phyloP scores from a whole-genome alignment of 2,888 invertebrate species.

The Tetragonisca angustula region DNA sequence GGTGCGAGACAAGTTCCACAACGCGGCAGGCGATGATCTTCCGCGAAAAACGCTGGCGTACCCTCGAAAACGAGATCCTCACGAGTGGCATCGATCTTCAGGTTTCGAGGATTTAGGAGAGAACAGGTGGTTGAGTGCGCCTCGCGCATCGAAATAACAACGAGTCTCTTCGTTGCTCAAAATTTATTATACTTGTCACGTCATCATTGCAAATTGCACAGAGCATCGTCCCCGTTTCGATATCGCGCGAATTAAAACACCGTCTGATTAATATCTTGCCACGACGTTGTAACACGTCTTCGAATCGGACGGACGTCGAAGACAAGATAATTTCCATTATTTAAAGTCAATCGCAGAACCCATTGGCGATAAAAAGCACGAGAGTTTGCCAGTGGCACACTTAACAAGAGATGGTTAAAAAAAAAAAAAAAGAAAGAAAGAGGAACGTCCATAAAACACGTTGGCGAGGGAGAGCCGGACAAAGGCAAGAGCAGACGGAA shows the following conservation, averaged over 20 bases:
- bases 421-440: neutral
- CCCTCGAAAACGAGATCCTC: slow-evolving; percentile 15
- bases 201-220: too few species aligned
- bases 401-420: neutral
- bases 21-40: slow-evolving; percentile 9
- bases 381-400: slow-evolving; percentile 2
- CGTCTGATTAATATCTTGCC: neutral
- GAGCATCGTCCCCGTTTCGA: too few species aligned
- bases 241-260: too few species aligned
- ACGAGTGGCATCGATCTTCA: slow-evolving; percentile 15
- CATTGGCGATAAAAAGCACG: neutral
- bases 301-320: neutral
- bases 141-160: neutral
- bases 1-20: slow-evolving; percentile 24
- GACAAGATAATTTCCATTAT: neutral
- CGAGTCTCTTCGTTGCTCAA: neutral
- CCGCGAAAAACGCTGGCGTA: slow-evolving; percentile 7
- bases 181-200: neutral
- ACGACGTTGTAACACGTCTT: neutral
- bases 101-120: too few species aligned
- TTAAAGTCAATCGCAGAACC: neutral
- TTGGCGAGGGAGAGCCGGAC: neutral
- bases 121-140: slow-evolving; percentile 22
- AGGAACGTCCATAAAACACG: neutral
- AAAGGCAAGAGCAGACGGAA: slow-evolving; percentile 27